Evolutionary conservation across 2,797 vertebrate species (phyloP), one percentile per base, ranked within the genome.

Genomic region (Galagoides demidoff): DNA sequence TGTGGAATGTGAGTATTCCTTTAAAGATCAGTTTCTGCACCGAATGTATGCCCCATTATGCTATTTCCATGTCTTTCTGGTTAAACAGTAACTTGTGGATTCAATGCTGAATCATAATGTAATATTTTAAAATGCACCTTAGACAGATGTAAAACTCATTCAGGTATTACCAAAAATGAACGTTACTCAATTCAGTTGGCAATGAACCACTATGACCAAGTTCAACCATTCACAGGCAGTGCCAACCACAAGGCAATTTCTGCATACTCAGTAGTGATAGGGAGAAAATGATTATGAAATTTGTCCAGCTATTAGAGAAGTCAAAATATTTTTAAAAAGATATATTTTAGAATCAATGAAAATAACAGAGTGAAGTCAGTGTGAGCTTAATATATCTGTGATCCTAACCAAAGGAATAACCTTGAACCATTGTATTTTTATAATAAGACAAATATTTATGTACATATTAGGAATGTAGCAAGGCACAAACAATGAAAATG

Each of bases 91-190:
- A 22, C 20, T 59, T 66, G 74, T 81, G 14, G 23, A 77, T 70
- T 76, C 23, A 71, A 55, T 61, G 23, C 0, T 70, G 59, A 84
- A 74, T 79, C 27, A 52, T n/a, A 74, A 31, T 19, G 1, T 45
- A 25, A 49, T 55, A 37, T 78, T 94, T 96, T 61, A 85, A 25
- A 76, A 70, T 64, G 37, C 20, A 49, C 71, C 90, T 93, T 73
- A 52, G 73, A 19, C 37, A 3, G 11, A 39, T 31, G 2, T 20
- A 76, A 96, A 91, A 43, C 25, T 59, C 52, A 70, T 3, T 63
- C 7, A 5, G 39, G 0, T 55, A 83, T 70, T 39, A 82, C 25
- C 16, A 37, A 37, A 59, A 82, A 31, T 31, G 37, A 91, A n/a
- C 23, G 52, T 37, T 43, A 57, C 22, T 66, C 1, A 59, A 70